Conservation (phyloP, 2,113 vertebrate species). For the Rousettus leschenaultii region DNA sequence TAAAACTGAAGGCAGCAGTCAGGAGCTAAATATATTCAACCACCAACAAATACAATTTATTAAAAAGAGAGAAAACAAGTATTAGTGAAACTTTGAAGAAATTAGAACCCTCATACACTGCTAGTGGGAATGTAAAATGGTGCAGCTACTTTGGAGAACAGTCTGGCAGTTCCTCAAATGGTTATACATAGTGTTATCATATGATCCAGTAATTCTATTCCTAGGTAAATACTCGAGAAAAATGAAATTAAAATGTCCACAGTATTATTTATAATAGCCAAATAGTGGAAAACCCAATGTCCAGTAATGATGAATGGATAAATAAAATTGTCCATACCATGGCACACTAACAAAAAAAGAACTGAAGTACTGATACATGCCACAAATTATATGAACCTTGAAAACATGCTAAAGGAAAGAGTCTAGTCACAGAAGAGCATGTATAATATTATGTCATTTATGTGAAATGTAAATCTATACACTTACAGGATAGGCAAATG, state of each 20-base stretch:
- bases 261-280: not conserved
- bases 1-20: not conserved
- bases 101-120: not conserved
- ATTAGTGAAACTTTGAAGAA: not conserved
- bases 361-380: not conserved
- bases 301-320: not conserved
- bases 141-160: not conserved
- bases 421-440: not conserved
- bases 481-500: not conserved
- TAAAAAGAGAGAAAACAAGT: not conserved
- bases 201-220: not conserved
- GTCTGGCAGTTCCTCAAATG: not conserved
- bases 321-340: not conserved
- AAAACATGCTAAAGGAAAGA: not conserved
- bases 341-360: not conserved
- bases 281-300: not conserved
- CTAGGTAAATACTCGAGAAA: slow-evolving; percentile 1
- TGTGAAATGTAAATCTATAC: not conserved
- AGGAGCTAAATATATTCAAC: not conserved
- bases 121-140: not conserved
- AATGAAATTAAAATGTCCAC: not conserved
- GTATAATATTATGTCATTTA: not conserved
- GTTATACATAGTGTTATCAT: not conserved
- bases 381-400: not conserved
- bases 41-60: not conserved